A percentile compares a stretch with the other conserved stretches of the same genome.
Evolutionary conservation across 2,888 invertebrate species (phyloP).

Genomic region (Zygothrica quintamaculata): DNA sequence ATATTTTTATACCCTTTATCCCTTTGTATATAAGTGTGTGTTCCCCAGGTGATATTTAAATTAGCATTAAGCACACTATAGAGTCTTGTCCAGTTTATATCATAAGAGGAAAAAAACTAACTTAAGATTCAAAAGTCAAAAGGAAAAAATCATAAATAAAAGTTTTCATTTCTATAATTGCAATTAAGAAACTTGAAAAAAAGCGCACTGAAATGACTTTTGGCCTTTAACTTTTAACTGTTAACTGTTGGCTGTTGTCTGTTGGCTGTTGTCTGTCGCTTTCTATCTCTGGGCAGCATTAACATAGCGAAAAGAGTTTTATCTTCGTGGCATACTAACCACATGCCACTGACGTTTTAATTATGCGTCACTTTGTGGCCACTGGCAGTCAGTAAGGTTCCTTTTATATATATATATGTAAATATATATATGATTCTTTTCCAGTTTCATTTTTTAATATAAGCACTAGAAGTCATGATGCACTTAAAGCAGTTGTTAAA

Average conservation of each 20-base stretch:
- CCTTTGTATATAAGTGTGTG: too few relatives aligned
- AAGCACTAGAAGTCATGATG: slow-evolving; percentile 71
- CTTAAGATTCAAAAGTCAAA: neutral
- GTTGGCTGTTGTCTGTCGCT: slow-evolving; percentile 22
- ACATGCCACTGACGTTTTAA: slow-evolving; percentile 76
- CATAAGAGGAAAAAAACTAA: too few relatives aligned
- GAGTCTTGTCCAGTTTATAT: too few relatives aligned
- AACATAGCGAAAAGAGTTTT: slow-evolving; percentile 58
- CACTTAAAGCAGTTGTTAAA: slow-evolving; percentile 50
- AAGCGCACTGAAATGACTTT: slow-evolving; percentile 67
- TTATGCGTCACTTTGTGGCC: slow-evolving; percentile 70
- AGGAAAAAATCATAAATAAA: slow-evolving; percentile 50
- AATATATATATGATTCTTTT: slow-evolving; percentile 16
- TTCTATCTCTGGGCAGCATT: slow-evolving; percentile 21
- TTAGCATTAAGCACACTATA: too few relatives aligned
- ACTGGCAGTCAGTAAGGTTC: slow-evolving; percentile 31
- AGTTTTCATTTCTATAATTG: slow-evolving; percentile 67
- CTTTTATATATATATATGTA: slow-evolving; percentile 9
- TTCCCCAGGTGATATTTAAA: too few relatives aligned
- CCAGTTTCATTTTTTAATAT: slow-evolving; percentile 33
- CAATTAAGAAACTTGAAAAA: slow-evolving; percentile 70
- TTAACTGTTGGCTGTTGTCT: too few relatives aligned
- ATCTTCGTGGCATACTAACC: slow-evolving; percentile 64
- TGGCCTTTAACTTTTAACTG: too few relatives aligned
- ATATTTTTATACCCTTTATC: too few relatives aligned